Evolutionary conservation across 2,113 vertebrate genomes (phyloP), one percentile per base, ranked within the genome.

Genomic region (Meleagris gallopavo): DNA sequence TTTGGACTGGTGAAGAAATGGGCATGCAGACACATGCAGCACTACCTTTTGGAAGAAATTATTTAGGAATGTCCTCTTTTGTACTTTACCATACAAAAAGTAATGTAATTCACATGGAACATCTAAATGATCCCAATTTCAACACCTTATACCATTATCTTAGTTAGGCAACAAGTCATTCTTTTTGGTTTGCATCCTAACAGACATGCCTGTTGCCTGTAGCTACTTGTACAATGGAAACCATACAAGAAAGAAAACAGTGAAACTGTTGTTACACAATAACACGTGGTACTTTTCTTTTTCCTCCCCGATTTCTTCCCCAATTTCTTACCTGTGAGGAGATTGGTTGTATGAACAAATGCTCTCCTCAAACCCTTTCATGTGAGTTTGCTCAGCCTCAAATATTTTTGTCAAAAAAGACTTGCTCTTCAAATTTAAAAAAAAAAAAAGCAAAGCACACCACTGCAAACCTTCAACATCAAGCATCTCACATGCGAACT

Each of bases 361-460:
- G 60, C 36, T 77, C 58, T 36, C 61, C 77, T 30, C 40, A 77
- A 86, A 83, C 19, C 19, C 15, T 69, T 65, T 52, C 36, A 34
- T 15, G 45, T 29, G 54, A 88, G 43, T 52, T 81, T 77, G 60
- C 40, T 83, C 62, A 79, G 75, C 16, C 75, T 86, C 71, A 80
- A 92, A 83, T 64, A 72, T 12, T 79, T 43, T n/a, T 57, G 62
- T 83, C 72, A 87, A 71, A 83, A 83, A 83, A 89, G 50, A 66
- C 57, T 54, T 85, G 71, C 66, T 90, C 45, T 86, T 72, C 79
- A 41, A 18, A 36, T 74, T 34, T 78, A 71, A 62, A 71, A 40
- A 41, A 34, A 8, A 40, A 40, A 55, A 45, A 45, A 67, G 2
- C 50, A 57, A 10, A 55, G 54, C 54, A 55, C 14, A 65, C 43